Conservation (phyloP, 2,113 vertebrate genomes). For the Gobiocypris rarus region DNA sequence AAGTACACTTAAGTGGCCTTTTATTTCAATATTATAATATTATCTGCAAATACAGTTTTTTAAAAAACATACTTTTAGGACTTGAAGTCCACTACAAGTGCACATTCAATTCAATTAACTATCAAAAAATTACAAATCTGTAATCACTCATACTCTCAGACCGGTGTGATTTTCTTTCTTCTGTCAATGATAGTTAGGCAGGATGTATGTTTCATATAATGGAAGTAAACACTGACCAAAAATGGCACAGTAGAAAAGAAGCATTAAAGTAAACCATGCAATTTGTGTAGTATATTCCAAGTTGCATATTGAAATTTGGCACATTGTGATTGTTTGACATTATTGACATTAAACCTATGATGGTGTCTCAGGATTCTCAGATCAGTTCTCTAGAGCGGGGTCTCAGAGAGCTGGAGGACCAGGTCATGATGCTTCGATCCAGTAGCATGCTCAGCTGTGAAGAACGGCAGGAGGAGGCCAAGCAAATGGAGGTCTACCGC, state of each 20-base stretch:
- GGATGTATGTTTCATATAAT: neutral
- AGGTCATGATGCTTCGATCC: conserved; percentile 95
- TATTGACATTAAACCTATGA: neutral
- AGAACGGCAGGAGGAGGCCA: conserved; percentile 97
- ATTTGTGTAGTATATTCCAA: too few species aligned
- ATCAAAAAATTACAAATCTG: neutral
- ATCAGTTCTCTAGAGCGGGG: conserved; percentile 94
- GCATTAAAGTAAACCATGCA: neutral
- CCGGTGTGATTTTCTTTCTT: neutral
- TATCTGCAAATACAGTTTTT: neutral
- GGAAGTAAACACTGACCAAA: neutral
- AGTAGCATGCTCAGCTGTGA: conserved; percentile 96
- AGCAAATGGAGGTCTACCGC: conserved; percentile 98
- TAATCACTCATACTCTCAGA: neutral
- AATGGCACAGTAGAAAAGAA: neutral
- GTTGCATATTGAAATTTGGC: neutral
- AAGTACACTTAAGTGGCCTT: neutral
- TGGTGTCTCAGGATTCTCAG: conserved; percentile 88
- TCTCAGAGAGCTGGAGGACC: conserved; percentile 94
- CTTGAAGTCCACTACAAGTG: neutral
- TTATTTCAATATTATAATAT: too few species aligned
- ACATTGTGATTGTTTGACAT: neutral
- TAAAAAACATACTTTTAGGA: neutral
- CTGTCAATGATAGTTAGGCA: neutral
- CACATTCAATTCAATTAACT: neutral